Percentiles rank a stretch among this genome's conserved stretches.
Conservation (phyloP, 1,140 invertebrate genomes). For the Halesus radiatus region DNA sequence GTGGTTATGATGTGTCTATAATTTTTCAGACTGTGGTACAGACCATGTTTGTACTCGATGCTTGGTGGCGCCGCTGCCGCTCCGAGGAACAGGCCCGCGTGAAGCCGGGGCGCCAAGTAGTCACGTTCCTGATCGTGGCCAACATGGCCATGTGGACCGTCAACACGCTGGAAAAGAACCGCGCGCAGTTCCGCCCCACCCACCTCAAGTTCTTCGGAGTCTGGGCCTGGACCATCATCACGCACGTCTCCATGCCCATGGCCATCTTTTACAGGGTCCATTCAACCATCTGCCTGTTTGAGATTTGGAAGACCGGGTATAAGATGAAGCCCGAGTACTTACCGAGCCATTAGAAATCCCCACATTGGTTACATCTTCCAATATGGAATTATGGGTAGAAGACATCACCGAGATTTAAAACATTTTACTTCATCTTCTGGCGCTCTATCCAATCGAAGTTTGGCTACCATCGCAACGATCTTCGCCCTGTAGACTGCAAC, state of each 20-base stretch:
- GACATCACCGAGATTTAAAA: too few species aligned
- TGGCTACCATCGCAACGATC: too few species aligned
- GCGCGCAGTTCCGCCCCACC: conserved; percentile 84
- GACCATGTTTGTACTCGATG: conserved; percentile 89
- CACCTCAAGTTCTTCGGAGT: conserved; percentile 86
- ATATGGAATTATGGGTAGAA: too few species aligned
- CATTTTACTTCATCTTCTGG: too few species aligned
- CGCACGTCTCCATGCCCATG: conserved; percentile 86
- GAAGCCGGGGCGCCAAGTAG: conserved; percentile 87
- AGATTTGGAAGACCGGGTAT: conserved; percentile 96
- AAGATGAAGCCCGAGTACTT: conserved; percentile 70
- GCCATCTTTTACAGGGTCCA: conserved; percentile 93
- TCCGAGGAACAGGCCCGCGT: conserved; percentile 73
- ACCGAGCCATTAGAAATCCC: background rate
- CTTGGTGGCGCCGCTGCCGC: conserved; percentile 79
- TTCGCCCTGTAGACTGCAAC: too few species aligned
- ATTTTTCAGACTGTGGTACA: conserved; percentile 78
- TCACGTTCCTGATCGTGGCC: conserved; percentile 86
- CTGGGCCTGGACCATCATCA: conserved; percentile 91
- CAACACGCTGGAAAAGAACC: conserved; percentile 86
- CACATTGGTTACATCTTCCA: too few species aligned
- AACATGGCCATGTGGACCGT: conserved; percentile 92
- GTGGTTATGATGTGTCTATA: too few species aligned
- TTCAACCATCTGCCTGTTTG: conserved; percentile 95
- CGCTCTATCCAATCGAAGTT: too few species aligned